These are phyloP conservation scores for Coluber constrictor DNA, from an alignment of 2,797 vertebrate genomes.

Conservation along the genomic window DNA sequence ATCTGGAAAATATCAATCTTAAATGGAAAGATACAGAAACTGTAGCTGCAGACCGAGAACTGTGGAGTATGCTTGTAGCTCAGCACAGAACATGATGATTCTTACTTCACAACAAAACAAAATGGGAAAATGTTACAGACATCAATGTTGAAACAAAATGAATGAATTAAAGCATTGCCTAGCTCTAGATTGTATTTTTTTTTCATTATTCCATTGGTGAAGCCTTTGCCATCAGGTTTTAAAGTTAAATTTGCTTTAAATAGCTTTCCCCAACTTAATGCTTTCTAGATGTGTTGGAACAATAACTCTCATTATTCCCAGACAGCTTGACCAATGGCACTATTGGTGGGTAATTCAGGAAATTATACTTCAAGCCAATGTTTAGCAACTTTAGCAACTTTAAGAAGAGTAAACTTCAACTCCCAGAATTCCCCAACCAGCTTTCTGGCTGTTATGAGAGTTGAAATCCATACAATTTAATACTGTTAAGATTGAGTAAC, in stretches of 20 bases:
- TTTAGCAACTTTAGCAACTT: neutral
- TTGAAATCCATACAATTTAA: neutral
- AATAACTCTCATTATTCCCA: neutral
- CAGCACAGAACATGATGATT: neutral
- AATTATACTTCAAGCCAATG: neutral
- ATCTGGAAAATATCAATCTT: neutral
- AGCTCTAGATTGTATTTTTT: neutral
- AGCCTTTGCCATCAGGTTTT: neutral
- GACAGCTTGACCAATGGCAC: neutral
- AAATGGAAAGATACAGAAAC: neutral
- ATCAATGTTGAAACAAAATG: neutral
- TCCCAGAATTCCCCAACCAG: neutral
- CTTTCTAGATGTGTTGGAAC: neutral
- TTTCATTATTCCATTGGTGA: neutral
- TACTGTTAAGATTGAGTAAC: neutral
- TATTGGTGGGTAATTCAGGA: neutral
- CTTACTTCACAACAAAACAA: neutral
- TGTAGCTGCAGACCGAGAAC: neutral
- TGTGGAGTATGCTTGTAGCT: neutral
- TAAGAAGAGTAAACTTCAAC: neutral
- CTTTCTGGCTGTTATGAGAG: neutral
- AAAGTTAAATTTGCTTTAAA: neutral
- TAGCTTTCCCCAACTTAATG: neutral
- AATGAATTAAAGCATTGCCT: neutral
- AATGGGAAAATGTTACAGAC: neutral